Evolutionary conservation across 2,888 invertebrate genomes (phyloP), one percentile per base, ranked within the genome.

Genomic region (Harpalus rubripes): DNA sequence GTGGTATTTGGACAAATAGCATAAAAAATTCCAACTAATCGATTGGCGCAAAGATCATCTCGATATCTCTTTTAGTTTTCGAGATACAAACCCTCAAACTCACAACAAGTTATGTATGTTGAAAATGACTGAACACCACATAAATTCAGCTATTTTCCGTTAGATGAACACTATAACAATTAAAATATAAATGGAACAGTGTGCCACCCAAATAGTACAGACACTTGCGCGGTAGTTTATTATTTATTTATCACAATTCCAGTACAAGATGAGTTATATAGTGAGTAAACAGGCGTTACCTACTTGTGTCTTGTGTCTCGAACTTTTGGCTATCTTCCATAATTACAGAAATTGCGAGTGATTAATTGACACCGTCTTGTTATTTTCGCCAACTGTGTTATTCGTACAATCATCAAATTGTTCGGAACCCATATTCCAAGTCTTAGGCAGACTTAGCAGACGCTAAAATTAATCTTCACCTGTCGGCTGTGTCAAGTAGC

Each of bases 301-400:
- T 44, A 12, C 44, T 8, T 5, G 32, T 32, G 65, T 65, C 44
- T 8, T 5, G 32, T 32, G 65, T 65, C 65, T 22, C 18, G 52
- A 32, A 58, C 41, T 32, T 82, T 84, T 84, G 84, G 84, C 84
- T 26, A 10, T n/a, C 63, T 78, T 78, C 78, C 84, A 84, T 78
- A 78, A 84, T 84, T 76, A 84, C 84, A 65, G 78, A 84, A 76
- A 78, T 84, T 84, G 39, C 84, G 63, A 84, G 78, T 84, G 84
- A 84, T 84, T 84, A 78, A 84, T 84, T 78, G 61, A 44, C 15
- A 12, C 41, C 56, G 78, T 65, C 84, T 84, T 78, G 84, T 84
- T 84, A 84, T 84, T 84, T 84, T 84, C 84, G 84, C 84, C 84
- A 84, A 84, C 22, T 84, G 84, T 84, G 84, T 84, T 84, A 84